Base-by-base conservation (phyloP, 2,888 invertebrate species). In the Apodemia mormo region DNA sequence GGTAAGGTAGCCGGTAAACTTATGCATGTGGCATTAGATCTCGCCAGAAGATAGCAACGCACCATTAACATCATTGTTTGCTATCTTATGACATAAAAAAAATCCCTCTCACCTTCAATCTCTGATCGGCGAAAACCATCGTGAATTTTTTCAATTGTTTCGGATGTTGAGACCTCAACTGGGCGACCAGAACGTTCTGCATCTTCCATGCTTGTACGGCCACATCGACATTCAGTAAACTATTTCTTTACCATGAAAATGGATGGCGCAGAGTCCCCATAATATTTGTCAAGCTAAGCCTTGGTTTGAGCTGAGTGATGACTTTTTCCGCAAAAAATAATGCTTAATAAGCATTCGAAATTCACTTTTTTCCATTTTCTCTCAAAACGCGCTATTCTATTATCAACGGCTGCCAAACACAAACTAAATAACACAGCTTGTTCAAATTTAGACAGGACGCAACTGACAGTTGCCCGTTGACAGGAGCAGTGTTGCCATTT, bases 341-440 rank as follows among this genome's bases (percentile, higher is more conserved):
- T 74, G 73, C 66, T 74, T 73, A 73, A 75, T 73, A 22, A 74
- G 72, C 70, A 75, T 71, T 73, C 71, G 71, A 76, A 75, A 75
- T 74, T 72, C 73, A 73, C 68, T 74, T 72, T 69, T 73, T 67
- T 75, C 72, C 70, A 74, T 75, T 70, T 75, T 72, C 68, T 68
- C 45, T 54, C 49, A 69, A 71, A 66, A 54, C 66, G 52, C 64
- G 67, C 65, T 67, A 67, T 68, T 69, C 66, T 73, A 72, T 65
- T 73, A 69, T 65, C 45, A 70, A 71, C 37, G 68, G 72, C 71
- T n/a, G n/a, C n/a, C n/a, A n/a, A n/a, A n/a, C n/a, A n/a, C n/a
- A n/a, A n/a, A n/a, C n/a, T n/a, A n/a, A n/a, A n/a, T n/a, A n/a
- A 70, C 67, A 71, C 68, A 72, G 70, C 71, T 70, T 67, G 70